Evolutionary conservation across 1,140 invertebrate genomes (phyloP), one percentile per base, ranked within the genome.

Genomic region (Heliothis subflexa): DNA sequence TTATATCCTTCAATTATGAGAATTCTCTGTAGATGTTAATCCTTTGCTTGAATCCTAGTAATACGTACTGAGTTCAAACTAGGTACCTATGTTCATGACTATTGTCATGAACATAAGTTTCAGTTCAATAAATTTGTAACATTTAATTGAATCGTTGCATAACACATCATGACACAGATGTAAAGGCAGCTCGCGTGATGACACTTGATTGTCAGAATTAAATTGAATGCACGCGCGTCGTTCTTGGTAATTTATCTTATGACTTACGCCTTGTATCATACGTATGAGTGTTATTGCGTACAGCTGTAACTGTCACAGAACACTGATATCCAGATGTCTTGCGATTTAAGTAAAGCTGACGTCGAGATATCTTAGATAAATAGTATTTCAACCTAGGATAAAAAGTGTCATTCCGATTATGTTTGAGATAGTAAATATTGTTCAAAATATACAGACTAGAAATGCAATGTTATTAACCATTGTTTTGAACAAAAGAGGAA

Each of bases 171-270:
- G 59, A 52, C 59, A 75, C 55, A 62, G 59, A 52, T 64, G 73
- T 33, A 64, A 40, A 18, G 59, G 73, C 40, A 40, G 21, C 25
- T 62, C 73, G 64, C 73, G 49, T 64, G 73, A 75, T 75, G 73
- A 62, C 50, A 47, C 79, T 83, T 85, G 80, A 90, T 89, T 85
- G 86, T 83, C 81, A 55, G 78, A 82, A 88, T 87, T 86, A 86
- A 84, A 87, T 86, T 85, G 89, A 83, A 82, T 83, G 81, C 83
- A 87, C 78, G 83, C 85, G 80, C 78, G 68, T 85, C 82, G 74
- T 83, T 86, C 83, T 71, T 68, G 16, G 64, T 84, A 79, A 83
- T 84, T 81, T 82, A 85, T 85, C 77, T n/a, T n/a, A n/a, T 76
- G 73, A 57, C 18, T 74, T 61, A 75, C 18, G 47, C 13, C 59